Evolutionary conservation across 2,113 vertebrate species (phyloP).

Genomic region (Onychostoma macrolepis): DNA sequence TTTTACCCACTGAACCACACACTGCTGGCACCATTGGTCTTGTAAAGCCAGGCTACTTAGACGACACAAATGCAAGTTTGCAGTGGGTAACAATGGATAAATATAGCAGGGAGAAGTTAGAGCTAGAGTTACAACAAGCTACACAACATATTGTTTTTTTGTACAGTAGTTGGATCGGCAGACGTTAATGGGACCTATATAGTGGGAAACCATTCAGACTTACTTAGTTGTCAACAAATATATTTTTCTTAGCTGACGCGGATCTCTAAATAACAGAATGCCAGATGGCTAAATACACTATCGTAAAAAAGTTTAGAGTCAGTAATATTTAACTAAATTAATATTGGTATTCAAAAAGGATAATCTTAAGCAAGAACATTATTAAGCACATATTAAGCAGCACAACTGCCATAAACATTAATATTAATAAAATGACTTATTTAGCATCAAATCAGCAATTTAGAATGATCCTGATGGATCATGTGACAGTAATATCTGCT

Average conservation of each 20-base stretch:
- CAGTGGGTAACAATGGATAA: slow-evolving; percentile 16
- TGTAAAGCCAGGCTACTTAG: neutral
- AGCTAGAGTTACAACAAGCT: neutral
- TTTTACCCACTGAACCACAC: slow-evolving; percentile 10
- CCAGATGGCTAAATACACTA: neutral
- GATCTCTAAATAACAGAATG: neutral
- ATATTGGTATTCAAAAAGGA: too few relatives aligned
- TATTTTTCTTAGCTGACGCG: neutral
- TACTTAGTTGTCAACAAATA: neutral
- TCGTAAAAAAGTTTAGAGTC: too few relatives aligned
- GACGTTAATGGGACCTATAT: neutral
- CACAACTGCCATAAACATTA: too few relatives aligned
- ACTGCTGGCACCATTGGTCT: neutral
- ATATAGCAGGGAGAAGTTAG: slow-evolving; percentile 15
- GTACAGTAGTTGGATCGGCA: neutral
- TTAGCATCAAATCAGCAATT: too few relatives aligned
- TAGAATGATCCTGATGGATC: too few relatives aligned
- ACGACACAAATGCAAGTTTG: neutral
- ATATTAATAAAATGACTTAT: too few relatives aligned
- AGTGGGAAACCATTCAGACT: neutral
- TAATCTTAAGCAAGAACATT: too few relatives aligned
- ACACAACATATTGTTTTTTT: neutral
- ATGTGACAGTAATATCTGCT: too few relatives aligned
- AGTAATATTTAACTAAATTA: too few relatives aligned
- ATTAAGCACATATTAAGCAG: too few relatives aligned